Evolutionary conservation across 2,113 vertebrate genomes (phyloP).

Genomic region (Shinisaurus crocodilurus): DNA sequence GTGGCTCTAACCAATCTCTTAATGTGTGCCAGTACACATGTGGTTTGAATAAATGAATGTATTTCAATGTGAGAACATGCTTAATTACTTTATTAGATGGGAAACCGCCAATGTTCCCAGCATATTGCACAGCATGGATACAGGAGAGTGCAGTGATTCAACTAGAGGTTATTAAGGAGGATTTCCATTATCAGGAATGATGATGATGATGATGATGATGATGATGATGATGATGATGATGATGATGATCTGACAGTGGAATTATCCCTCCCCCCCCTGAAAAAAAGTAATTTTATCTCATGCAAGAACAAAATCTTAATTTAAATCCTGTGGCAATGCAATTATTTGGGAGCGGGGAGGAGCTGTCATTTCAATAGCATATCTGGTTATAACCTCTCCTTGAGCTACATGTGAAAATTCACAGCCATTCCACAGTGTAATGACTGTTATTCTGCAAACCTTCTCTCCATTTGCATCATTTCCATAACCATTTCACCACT

Average conservation of each 20-base stretch:
- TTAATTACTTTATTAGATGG: conserved; percentile 11
- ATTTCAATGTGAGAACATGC: neutral
- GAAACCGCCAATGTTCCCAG: rapidly evolving
- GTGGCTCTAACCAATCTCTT: neutral
- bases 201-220: too few species aligned
- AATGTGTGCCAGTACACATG: neutral
- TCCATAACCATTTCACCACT: neutral
- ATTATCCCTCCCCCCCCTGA: neutral
- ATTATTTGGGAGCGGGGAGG: neutral
- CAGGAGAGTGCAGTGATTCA: neutral
- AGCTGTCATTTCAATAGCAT: neutral
- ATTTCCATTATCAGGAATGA: neutral
- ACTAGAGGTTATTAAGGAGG: neutral
- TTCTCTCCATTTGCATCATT: neutral
- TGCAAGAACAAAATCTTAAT: conserved; percentile 2
- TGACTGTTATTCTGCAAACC: neutral
- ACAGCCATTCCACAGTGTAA: neutral
- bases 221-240: too few species aligned
- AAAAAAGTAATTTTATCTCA: neutral
- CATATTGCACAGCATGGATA: neutral
- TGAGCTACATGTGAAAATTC: neutral
- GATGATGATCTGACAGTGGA: neutral
- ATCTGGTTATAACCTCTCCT: neutral
- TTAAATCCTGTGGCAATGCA: neutral
- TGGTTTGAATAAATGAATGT: neutral